phyloP scores from a whole-genome alignment of 2,113 vertebrate genomes.

The Zapus hudsonius region DNA sequence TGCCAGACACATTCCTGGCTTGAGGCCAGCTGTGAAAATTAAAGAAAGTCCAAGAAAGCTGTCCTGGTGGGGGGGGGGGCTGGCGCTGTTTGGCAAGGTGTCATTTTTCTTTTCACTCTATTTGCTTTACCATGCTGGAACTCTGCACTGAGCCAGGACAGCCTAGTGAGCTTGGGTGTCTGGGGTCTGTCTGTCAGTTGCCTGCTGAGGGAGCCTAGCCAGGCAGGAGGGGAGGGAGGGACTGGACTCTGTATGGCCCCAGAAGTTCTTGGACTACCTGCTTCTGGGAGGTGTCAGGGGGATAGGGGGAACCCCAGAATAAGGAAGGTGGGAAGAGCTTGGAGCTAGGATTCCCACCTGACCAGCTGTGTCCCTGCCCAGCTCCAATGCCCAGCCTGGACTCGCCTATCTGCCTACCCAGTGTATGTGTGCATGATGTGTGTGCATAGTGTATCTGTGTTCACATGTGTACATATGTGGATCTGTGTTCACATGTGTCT shows the following conservation, averaged over 20 bases:
- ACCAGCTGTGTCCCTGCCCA: fast-evolving
- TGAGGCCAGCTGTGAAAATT: constrained; percentile 59
- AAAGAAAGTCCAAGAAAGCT: constrained; percentile 49
- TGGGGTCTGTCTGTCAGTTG: constrained; percentile 10
- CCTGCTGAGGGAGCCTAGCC: constrained; percentile 24
- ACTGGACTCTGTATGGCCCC: not conserved
- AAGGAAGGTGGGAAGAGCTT: not conserved
- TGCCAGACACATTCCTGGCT: constrained; percentile 69
- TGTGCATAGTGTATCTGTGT: too few relatives aligned
- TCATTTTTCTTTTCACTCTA: constrained; percentile 54
- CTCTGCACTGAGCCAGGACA: constrained; percentile 10
- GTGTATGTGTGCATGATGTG: too few relatives aligned
- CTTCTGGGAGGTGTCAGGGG: not conserved
- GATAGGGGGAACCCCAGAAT: too few relatives aligned
- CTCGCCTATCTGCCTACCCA: not conserved
- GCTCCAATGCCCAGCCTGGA: not conserved
- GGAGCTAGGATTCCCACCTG: not conserved
- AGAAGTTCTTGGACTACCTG: not conserved
- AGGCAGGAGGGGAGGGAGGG: not conserved
- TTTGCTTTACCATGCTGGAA: constrained; percentile 59
- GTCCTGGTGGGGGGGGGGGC: not conserved
- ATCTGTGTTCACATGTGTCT: too few relatives aligned
- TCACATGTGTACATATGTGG: not conserved
- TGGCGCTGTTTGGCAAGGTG: constrained; percentile 38
- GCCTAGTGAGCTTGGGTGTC: constrained; percentile 12